Percentiles rank a stretch among this genome's conserved stretches.
Conservation (phyloP, 2,797 vertebrate genomes). For the Sebastes taczanowskii region DNA sequence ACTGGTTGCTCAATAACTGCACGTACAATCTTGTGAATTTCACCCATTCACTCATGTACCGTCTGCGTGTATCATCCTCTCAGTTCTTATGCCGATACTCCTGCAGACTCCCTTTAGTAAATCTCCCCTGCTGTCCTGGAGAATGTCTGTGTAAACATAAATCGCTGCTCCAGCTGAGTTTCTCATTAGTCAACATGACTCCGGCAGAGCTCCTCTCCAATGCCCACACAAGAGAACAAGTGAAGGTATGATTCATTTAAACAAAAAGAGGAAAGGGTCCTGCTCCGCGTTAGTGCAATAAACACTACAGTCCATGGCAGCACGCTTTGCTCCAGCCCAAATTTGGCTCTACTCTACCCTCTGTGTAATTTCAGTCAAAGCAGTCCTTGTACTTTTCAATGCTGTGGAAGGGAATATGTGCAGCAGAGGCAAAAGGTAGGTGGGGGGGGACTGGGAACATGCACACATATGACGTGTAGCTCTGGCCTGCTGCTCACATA, state of each 20-base stretch:
- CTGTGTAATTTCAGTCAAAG: slow-evolving; percentile 17
- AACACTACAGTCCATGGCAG: slow-evolving; percentile 39
- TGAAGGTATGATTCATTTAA: slow-evolving; percentile 53
- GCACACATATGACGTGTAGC: neutral
- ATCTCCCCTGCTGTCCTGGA: slow-evolving; percentile 39
- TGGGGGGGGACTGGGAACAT: neutral
- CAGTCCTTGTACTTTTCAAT: slow-evolving; percentile 34
- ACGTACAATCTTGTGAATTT: neutral
- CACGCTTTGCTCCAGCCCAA: slow-evolving; percentile 43
- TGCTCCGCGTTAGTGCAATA: slow-evolving; percentile 44
- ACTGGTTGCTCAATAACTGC: neutral
- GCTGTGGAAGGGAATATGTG: neutral
- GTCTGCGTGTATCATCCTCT: slow-evolving; percentile 1
- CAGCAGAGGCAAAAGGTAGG: neutral
- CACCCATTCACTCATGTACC: neutral
- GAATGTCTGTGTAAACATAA: slow-evolving; percentile 67
- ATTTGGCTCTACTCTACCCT: slow-evolving; percentile 56
- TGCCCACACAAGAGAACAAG: slow-evolving; percentile 55
- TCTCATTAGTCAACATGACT: slow-evolving; percentile 62
- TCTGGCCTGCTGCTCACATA: neutral
- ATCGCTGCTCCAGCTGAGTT: slow-evolving; percentile 58
- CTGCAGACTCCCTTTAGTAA: slow-evolving; percentile 21
- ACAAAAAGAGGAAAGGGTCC: slow-evolving; percentile 50
- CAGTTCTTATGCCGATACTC: neutral
- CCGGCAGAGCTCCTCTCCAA: slow-evolving; percentile 1